phyloP scores from a whole-genome alignment of 2,888 invertebrate species.

The Itoplectis maculator region DNA sequence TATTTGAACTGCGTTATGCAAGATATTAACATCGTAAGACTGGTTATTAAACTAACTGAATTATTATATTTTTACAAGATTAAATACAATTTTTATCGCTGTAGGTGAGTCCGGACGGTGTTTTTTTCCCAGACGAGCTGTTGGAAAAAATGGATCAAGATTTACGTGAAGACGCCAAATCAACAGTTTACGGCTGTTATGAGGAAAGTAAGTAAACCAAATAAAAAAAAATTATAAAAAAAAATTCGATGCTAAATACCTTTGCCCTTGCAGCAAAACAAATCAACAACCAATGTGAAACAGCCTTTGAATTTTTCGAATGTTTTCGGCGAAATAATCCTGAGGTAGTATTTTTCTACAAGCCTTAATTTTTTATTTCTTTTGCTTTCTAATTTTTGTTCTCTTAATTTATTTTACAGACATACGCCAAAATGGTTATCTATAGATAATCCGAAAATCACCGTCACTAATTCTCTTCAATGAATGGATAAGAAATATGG shows the following conservation, averaged over 20 bases:
- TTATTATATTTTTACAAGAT: background rate
- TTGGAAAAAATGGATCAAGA: slow-evolving; percentile 33
- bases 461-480: background rate
- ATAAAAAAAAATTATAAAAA: no score
- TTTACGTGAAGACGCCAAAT: slow-evolving; percentile 47
- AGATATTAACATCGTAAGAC: slow-evolving; percentile 53
- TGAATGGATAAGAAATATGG: background rate
- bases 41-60: background rate
- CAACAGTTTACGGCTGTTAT: slow-evolving; percentile 50
- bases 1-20: slow-evolving; percentile 64
- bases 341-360: slow-evolving; percentile 26
- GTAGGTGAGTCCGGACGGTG: slow-evolving; percentile 53
- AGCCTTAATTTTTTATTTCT: background rate
- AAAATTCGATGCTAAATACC: background rate
- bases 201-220: slow-evolving; percentile 31
- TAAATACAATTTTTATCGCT: slow-evolving; percentile 16
- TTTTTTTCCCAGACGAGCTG: slow-evolving; percentile 41
- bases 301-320: slow-evolving; percentile 16
- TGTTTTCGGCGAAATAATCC: slow-evolving; percentile 52
- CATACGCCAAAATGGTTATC: slow-evolving; percentile 49
- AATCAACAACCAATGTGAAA: slow-evolving; percentile 41
- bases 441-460: slow-evolving; percentile 30
- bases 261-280: slow-evolving; percentile 5
- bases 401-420: slow-evolving; percentile 42
- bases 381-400: background rate